Evolutionary conservation across 2,888 invertebrate species (phyloP).

Genomic region (Neocrepidodera transversa): DNA sequence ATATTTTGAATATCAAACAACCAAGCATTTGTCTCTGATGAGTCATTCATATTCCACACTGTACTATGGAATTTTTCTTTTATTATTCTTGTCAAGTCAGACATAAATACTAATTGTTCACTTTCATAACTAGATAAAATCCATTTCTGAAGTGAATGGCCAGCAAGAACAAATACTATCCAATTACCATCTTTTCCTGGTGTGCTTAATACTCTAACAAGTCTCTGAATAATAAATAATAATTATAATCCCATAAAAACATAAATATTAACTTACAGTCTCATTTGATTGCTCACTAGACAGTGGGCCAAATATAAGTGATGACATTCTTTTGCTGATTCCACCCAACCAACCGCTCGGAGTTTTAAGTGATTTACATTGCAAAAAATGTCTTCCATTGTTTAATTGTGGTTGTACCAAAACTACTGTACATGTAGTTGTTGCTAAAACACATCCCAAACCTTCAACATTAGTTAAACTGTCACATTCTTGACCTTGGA

Average conservation of each 20-base stretch:
- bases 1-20: slow-evolving; percentile 78
- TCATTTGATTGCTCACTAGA: slow-evolving; percentile 68
- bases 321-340: slow-evolving; percentile 80
- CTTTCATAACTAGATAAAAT: slow-evolving; percentile 67
- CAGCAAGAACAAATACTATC: slow-evolving; percentile 75
- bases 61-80: slow-evolving; percentile 70
- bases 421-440: slow-evolving; percentile 89
- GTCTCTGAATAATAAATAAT: slow-evolving; percentile 57
- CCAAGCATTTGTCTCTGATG: slow-evolving; percentile 71
- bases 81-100: slow-evolving; percentile 75
- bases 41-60: slow-evolving; percentile 68
- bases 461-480: slow-evolving; percentile 72
- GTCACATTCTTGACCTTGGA: slow-evolving; percentile 89
- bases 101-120: slow-evolving; percentile 78
- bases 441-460: slow-evolving; percentile 83
- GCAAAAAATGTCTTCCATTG: slow-evolving; percentile 73
- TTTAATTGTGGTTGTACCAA: slow-evolving; percentile 69
- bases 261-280: slow-evolving; percentile 63
- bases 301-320: slow-evolving; percentile 80
- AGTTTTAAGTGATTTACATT: slow-evolving; percentile 72
- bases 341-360: slow-evolving; percentile 88
- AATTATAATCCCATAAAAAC: neutral
- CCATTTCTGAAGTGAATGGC: slow-evolving; percentile 86
- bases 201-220: slow-evolving; percentile 73
- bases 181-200: slow-evolving; percentile 61